Percentiles rank a stretch among this genome's conserved stretches.
phyloP scores from a whole-genome alignment of 2,113 vertebrate genomes.

The Leiothrix lutea region DNA sequence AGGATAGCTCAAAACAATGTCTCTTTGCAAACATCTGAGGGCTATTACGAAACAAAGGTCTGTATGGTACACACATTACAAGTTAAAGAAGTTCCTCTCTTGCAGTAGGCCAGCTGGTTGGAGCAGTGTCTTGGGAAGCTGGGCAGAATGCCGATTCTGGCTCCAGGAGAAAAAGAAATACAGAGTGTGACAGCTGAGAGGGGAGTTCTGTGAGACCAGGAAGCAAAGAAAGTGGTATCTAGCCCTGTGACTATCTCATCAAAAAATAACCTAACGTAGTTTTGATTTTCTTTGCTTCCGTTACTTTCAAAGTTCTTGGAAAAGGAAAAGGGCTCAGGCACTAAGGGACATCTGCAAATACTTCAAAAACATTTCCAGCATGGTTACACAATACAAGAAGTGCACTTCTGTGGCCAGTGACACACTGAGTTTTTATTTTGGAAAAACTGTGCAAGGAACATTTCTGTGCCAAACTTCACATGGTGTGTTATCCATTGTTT shows the following conservation, averaged over 20 bases:
- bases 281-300: not conserved
- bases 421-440: not conserved
- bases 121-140: not conserved
- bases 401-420: not conserved
- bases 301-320: not conserved
- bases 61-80: not conserved
- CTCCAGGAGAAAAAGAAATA: not conserved
- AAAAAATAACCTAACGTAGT: not conserved
- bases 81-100: not conserved
- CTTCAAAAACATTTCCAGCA: not conserved
- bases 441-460: not conserved
- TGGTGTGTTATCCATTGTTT: not conserved
- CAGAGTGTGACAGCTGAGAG: not conserved
- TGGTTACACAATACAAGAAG: not conserved
- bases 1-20: not conserved
- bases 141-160: not conserved
- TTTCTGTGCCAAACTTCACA: not conserved
- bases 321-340: not conserved
- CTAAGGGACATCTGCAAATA: not conserved
- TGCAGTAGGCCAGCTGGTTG: not conserved
- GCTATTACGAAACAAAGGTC: not conserved
- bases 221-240: not conserved
- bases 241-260: not conserved
- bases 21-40: not conserved
- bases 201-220: not conserved